A percentile compares a stretch with the other conserved stretches of the same genome.
Evolutionary conservation across 2,113 vertebrate genomes (phyloP).

Genomic region (Paramisgurnus dabryanus): DNA sequence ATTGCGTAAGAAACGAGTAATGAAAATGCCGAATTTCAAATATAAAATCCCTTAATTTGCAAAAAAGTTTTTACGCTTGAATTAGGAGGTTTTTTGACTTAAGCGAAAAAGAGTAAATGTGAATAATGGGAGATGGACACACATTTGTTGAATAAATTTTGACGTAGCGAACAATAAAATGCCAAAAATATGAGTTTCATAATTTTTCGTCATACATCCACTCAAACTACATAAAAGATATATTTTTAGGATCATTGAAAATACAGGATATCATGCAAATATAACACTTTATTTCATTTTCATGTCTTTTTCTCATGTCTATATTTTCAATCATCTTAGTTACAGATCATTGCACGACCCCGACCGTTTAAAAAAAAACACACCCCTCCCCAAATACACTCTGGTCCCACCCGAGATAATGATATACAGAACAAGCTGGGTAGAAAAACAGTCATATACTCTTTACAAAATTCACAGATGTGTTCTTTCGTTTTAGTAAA

Average conservation of each 20-base stretch:
- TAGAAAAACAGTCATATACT: slow-evolving; percentile 74
- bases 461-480: slow-evolving; percentile 82
- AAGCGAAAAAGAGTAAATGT: no score
- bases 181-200: slow-evolving; percentile 45
- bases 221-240: slow-evolving; percentile 69
- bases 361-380: slow-evolving; percentile 60
- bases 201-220: slow-evolving; percentile 66
- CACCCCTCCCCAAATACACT: neutral
- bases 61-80: no score
- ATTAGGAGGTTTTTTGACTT: no score
- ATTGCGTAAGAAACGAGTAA: no score
- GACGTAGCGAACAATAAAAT: neutral
- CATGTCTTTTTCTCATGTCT: slow-evolving; percentile 64
- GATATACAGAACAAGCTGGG: slow-evolving; percentile 71
- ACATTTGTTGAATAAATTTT: no score
- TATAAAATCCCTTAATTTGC: neutral
- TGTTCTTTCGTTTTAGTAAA: slow-evolving; percentile 53
- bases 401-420: slow-evolving; percentile 52
- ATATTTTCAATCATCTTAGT: slow-evolving; percentile 67
- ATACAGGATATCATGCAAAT: slow-evolving; percentile 82
- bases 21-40: neutral
- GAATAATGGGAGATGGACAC: no score
- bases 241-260: slow-evolving; percentile 71
- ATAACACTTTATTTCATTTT: slow-evolving; percentile 79
- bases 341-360: slow-evolving; percentile 77